These are phyloP conservation scores for Porites lutea DNA, from an alignment of 64 coral and sea anemone species.

Conservation along the genomic window DNA sequence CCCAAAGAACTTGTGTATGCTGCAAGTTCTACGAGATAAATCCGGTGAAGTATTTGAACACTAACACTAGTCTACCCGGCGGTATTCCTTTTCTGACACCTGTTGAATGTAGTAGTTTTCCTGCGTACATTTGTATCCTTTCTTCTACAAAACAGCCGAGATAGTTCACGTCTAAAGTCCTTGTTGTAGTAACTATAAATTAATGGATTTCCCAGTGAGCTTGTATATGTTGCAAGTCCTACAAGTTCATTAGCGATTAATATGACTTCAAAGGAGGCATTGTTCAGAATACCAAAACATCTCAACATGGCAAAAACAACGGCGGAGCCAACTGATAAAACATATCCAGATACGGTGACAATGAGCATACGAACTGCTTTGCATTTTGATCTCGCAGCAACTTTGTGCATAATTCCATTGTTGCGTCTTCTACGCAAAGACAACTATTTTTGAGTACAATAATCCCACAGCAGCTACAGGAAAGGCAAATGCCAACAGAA, in stretches of 20 bases:
- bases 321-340: slow-evolving; percentile 2
- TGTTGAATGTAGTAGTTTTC: neutral
- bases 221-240: slow-evolving; percentile 27
- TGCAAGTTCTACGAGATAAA: no score
- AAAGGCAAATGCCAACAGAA: slow-evolving; percentile 59
- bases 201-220: slow-evolving; percentile 49
- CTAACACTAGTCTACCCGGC: no score
- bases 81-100: no score
- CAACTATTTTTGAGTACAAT: slow-evolving; percentile 40
- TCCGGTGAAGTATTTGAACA: no score
- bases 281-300: slow-evolving; percentile 38
- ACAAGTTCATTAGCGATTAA: neutral
- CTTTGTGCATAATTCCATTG: neutral
- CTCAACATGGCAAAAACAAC: slow-evolving; percentile 31
- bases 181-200: slow-evolving; percentile 62
- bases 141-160: neutral
- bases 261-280: slow-evolving; percentile 3
- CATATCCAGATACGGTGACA: slow-evolving; percentile 17
- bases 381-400: slow-evolving; percentile 37
- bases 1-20: no score
- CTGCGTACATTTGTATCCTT: neutral
- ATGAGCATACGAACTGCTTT: slow-evolving; percentile 61
- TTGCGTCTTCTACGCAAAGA: slow-evolving; percentile 4
- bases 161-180: slow-evolving; percentile 30
- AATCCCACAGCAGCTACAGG: slow-evolving; percentile 16